Conservation (phyloP, 2,113 vertebrate genomes). For the Capreolus pygargus region DNA sequence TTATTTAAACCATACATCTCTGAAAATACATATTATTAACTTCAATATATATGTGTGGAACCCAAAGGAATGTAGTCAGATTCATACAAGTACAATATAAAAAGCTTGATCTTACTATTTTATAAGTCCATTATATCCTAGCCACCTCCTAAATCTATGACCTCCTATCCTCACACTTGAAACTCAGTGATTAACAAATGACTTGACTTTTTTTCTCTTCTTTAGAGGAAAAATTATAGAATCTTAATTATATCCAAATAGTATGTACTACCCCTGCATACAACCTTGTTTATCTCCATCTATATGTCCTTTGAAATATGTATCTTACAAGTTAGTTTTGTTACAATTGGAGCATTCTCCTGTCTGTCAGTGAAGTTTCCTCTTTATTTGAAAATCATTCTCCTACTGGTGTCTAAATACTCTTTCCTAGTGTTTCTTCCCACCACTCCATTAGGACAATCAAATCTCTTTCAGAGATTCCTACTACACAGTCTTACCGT, state of each 20-base stretch:
- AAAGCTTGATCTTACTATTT: neutral
- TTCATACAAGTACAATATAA: neutral
- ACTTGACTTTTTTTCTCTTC: neutral
- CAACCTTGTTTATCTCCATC: neutral
- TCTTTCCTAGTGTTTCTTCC: neutral
- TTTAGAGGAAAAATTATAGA: neutral
- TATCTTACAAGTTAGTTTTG: neutral
- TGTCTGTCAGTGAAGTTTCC: neutral
- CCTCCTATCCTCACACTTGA: neutral
- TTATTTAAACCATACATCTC: neutral
- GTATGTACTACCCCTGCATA: neutral
- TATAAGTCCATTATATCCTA: neutral
- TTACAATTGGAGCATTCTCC: neutral
- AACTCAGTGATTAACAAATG: neutral
- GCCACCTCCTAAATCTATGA: neutral
- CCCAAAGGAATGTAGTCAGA: neutral
- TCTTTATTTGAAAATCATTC: neutral
- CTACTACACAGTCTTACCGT: neutral
- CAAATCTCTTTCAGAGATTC: neutral
- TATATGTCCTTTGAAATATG: neutral
- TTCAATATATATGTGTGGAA: neutral
- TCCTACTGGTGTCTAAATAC: neutral
- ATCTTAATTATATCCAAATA: neutral
- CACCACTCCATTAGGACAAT: neutral
- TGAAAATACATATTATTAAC: neutral